Percentiles rank a stretch among this genome's conserved stretches.
Evolutionary conservation across 2,888 invertebrate species (phyloP).

Genomic region (Masnerella sp.): DNA sequence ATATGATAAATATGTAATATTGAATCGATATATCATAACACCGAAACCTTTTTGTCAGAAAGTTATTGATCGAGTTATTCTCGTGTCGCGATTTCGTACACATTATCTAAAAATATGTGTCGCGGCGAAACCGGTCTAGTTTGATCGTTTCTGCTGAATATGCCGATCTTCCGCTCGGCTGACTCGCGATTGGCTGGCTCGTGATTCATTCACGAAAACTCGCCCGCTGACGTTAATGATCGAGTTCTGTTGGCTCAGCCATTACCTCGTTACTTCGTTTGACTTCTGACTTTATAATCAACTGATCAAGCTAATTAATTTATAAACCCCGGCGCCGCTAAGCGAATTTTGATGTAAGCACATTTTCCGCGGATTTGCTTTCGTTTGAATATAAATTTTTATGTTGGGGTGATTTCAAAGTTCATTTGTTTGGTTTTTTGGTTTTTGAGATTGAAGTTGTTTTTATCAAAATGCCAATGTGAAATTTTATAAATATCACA

Average conservation of each 20-base stretch:
- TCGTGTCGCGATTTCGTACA: slow-evolving; percentile 4
- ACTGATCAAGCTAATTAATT: slow-evolving; percentile 31
- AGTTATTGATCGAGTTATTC: slow-evolving; percentile 2
- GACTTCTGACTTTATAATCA: slow-evolving; percentile 42
- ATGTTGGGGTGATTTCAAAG: background rate
- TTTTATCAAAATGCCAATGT: too few species aligned
- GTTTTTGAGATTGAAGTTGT: too few species aligned
- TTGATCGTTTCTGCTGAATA: slow-evolving; percentile 43
- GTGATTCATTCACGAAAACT: slow-evolving; percentile 46
- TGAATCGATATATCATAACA: too few species aligned
- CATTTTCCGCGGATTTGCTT: slow-evolving; percentile 25
- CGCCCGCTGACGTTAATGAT: slow-evolving; percentile 38
- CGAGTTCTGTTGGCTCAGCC: slow-evolving; percentile 27
- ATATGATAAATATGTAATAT: too few species aligned
- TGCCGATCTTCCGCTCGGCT: slow-evolving; percentile 39
- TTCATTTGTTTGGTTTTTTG: too few species aligned
- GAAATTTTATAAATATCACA: too few species aligned
- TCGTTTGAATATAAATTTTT: too few species aligned
- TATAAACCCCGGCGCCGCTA: slow-evolving; percentile 15
- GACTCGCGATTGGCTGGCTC: slow-evolving; percentile 36
- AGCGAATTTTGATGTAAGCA: slow-evolving; percentile 24
- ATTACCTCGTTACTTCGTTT: slow-evolving; percentile 31
- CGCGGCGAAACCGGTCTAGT: slow-evolving; percentile 43
- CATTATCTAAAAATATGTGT: slow-evolving; percentile 34
- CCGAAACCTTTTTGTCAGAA: background rate